phyloP scores from a whole-genome alignment of 1,140 invertebrate species.

The Reticulitermes speratus region DNA sequence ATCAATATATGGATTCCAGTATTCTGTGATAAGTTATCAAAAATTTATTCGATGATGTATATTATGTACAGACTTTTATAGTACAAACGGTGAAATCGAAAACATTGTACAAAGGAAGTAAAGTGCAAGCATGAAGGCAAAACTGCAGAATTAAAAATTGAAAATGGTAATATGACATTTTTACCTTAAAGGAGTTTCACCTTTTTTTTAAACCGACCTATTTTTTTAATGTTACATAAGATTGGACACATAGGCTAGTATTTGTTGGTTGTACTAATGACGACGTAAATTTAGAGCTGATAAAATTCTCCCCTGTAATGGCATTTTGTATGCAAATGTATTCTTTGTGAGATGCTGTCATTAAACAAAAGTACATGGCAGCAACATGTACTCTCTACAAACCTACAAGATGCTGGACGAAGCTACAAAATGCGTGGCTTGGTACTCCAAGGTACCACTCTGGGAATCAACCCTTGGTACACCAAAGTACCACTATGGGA shows the following conservation, averaged over 20 bases:
- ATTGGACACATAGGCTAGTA: slow-evolving; percentile 36
- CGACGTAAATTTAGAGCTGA: slow-evolving; percentile 32
- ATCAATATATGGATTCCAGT: slow-evolving; percentile 25
- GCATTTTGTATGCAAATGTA: slow-evolving; percentile 9
- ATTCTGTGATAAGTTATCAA: slow-evolving; percentile 45
- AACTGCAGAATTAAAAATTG: slow-evolving; percentile 40
- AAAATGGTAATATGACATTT: slow-evolving; percentile 39
- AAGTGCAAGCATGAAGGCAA: slow-evolving; percentile 42
- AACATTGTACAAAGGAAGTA: slow-evolving; percentile 44
- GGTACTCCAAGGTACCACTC: slow-evolving; percentile 12
- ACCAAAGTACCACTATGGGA: too few species aligned
- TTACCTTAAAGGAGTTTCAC: slow-evolving; percentile 28
- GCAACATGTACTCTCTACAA: slow-evolving; percentile 6
- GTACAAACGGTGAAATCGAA: slow-evolving; percentile 49
- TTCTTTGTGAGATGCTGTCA: neutral
- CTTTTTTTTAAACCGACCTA: slow-evolving; percentile 35
- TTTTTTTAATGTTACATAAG: slow-evolving; percentile 32
- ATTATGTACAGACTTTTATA: slow-evolving; percentile 49
- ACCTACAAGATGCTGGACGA: slow-evolving; percentile 26
- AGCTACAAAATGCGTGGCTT: slow-evolving; percentile 15
- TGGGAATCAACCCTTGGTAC: too few species aligned
- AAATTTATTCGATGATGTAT: slow-evolving; percentile 50
- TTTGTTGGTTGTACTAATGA: slow-evolving; percentile 24
- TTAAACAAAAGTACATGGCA: neutral
- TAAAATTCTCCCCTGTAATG: slow-evolving; percentile 26